phyloP scores from a whole-genome alignment of 1,140 invertebrate genomes.

The Drosophila pruinosa region DNA sequence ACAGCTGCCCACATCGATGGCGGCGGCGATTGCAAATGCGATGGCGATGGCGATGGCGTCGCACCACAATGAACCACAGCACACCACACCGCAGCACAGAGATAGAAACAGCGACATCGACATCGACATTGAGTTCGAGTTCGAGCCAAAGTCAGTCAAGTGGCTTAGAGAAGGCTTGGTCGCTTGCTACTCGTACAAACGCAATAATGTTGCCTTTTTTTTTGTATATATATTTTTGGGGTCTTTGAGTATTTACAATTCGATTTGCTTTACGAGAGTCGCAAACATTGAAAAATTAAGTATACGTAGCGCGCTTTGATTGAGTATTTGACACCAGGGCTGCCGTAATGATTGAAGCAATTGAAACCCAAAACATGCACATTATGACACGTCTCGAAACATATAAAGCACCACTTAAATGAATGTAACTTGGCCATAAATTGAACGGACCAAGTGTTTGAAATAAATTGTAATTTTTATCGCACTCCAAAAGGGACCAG shows the following conservation, averaged over 20 bases:
- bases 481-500: neutral
- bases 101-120: neutral
- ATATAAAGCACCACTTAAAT: constrained; percentile 4
- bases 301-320: constrained; percentile 58
- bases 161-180: constrained; percentile 66
- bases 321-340: constrained; percentile 49
- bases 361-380: constrained; percentile 11
- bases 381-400: neutral
- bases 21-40: constrained; percentile 35
- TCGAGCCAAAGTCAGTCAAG: constrained; percentile 64
- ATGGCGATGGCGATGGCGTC: neutral
- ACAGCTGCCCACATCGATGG: constrained; percentile 70
- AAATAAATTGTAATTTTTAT: neutral
- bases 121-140: neutral
- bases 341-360: constrained; percentile 54
- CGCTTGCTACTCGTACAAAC: too few relatives aligned
- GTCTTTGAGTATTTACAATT: constrained; percentile 63
- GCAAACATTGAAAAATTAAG: constrained; percentile 63
- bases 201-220: constrained; percentile 25
- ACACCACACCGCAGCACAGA: constrained; percentile 15
- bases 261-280: constrained; percentile 64
- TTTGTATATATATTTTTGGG: too few relatives aligned
- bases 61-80: constrained; percentile 14
- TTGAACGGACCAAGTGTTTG: neutral
- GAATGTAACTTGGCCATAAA: neutral